Conservation (phyloP, 2,888 invertebrate genomes). For the Drosophila acutilabella region DNA sequence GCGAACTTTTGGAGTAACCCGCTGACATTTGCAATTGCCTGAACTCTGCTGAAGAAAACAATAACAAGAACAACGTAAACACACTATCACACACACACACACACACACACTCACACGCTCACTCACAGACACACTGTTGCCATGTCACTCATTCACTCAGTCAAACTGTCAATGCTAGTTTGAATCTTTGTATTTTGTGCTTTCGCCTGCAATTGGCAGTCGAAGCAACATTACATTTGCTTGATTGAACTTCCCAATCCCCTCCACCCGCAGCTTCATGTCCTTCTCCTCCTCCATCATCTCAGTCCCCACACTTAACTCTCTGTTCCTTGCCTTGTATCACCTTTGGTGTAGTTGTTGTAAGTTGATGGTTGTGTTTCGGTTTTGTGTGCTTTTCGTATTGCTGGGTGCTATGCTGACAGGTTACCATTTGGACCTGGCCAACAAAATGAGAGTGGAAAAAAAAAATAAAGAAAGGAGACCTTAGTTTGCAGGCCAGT, state of each 20-base stretch:
- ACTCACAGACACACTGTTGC: conserved; percentile 40
- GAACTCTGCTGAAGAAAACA: conserved; percentile 32
- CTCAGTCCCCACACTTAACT: too few species aligned
- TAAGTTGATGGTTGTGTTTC: conserved; percentile 5
- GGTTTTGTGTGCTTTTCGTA: conserved; percentile 26
- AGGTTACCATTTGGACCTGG: conserved; percentile 27
- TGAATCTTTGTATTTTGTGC: conserved; percentile 73
- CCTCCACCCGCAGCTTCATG: conserved; percentile 1
- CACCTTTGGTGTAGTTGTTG: conserved; percentile 1
- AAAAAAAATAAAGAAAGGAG: conserved; percentile 5
- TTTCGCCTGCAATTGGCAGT: conserved; percentile 73
- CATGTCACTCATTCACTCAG: conserved; percentile 71
- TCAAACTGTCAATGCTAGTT: conserved; percentile 74
- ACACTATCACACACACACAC: conserved; percentile 9
- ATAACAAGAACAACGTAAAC: conserved; percentile 30
- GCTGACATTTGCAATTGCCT: conserved; percentile 49
- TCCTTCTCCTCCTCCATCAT: neutral
- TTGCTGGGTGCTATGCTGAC: conserved; percentile 29
- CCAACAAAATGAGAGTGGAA: conserved; percentile 18
- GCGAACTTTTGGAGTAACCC: conserved; percentile 35
- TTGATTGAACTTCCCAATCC: conserved; percentile 63
- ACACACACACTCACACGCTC: conserved; percentile 12
- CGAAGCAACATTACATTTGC: conserved; percentile 72
- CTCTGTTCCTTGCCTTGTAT: too few species aligned
- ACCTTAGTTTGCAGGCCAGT: conserved; percentile 21